A percentile compares a stretch with the other conserved stretches of the same genome.
Conservation (phyloP, 2,888 invertebrate genomes). For the Erpobdella octoculata region DNA sequence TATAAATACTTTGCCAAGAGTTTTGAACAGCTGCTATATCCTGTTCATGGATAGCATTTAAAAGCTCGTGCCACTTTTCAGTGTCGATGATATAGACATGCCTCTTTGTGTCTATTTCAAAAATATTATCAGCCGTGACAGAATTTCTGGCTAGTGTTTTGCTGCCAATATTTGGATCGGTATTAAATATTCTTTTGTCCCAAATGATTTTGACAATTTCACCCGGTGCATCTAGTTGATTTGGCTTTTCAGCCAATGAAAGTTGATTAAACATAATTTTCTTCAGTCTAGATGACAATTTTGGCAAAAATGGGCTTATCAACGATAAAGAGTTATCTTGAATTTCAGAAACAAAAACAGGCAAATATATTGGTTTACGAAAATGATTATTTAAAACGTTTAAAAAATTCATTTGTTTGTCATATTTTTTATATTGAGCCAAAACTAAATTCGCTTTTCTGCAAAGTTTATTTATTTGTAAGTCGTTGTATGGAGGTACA, state of each 20-base stretch:
- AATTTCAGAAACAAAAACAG: conserved; percentile 41
- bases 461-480: conserved; percentile 37
- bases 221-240: conserved; percentile 30
- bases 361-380: conserved; percentile 39
- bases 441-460: conserved; percentile 24
- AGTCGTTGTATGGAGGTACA: conserved; percentile 39
- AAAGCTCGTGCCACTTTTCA: background rate
- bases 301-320: conserved; percentile 36
- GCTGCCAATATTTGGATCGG: background rate
- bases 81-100: background rate
- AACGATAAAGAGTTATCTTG: conserved; percentile 37
- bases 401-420: background rate
- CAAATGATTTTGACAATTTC: conserved; percentile 41
- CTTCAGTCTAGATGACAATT: background rate
- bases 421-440: conserved; percentile 9
- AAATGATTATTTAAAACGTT: conserved; percentile 35
- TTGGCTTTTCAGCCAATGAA: conserved; percentile 32
- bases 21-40: background rate
- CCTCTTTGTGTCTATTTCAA: too few species aligned
- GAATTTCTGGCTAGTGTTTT: background rate
- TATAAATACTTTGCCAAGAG: background rate
- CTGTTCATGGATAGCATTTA: background rate
- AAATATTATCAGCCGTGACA: too few species aligned
- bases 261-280: background rate
- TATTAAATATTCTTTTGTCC: conserved; percentile 44